Conservation (phyloP, 1,140 invertebrate species). For the Luehdorfia chinensis region DNA sequence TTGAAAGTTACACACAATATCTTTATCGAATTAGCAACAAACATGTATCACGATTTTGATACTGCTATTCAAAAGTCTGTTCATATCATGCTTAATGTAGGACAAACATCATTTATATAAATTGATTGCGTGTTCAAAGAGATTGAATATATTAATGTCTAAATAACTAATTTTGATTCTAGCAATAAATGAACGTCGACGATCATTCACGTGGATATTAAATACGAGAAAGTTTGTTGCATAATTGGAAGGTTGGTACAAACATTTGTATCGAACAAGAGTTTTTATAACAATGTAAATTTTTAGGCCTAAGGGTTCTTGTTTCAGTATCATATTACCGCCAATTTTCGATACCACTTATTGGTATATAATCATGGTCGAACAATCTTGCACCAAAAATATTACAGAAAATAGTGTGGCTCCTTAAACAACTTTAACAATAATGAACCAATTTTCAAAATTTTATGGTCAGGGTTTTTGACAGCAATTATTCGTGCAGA, state of each 20-base stretch:
- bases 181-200: constrained; percentile 21
- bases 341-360: too few relatives aligned
- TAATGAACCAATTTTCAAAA: too few relatives aligned
- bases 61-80: constrained; percentile 7
- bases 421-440: too few relatives aligned
- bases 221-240: constrained; percentile 19
- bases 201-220: constrained; percentile 14
- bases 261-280: constrained; percentile 1
- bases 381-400: too few relatives aligned
- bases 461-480: too few relatives aligned
- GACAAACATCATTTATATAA: constrained; percentile 25
- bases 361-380: too few relatives aligned
- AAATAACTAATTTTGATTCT: constrained; percentile 23
- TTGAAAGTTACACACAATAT: too few relatives aligned
- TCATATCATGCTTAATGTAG: constrained; percentile 16
- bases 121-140: constrained; percentile 30
- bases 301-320: not conserved
- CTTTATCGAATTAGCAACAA: too few relatives aligned
- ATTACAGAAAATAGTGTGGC: too few relatives aligned
- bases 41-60: too few relatives aligned
- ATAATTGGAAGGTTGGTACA: constrained; percentile 15
- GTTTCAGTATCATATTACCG: too few relatives aligned
- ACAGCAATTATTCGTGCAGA: too few relatives aligned
- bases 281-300: not conserved
- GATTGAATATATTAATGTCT: constrained; percentile 28